phyloP scores from a whole-genome alignment of 2,888 invertebrate species.

The Drosophila dives region DNA sequence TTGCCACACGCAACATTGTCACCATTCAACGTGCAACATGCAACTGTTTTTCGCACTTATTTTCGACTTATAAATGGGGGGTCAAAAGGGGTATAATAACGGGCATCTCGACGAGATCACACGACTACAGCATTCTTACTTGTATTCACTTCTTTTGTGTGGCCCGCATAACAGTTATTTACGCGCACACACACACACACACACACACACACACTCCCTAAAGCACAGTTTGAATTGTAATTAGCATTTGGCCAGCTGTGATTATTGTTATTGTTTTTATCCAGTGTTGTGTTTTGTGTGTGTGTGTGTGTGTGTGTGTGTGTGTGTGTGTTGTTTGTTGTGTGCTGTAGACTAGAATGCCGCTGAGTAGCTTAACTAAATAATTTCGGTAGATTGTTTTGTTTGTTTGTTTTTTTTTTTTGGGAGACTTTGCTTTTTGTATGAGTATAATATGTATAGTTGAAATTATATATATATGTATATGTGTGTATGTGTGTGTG shows the following conservation, averaged over 20 bases:
- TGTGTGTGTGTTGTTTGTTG: slow-evolving; percentile 22
- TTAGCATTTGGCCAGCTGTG: slow-evolving; percentile 62
- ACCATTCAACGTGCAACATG: slow-evolving; percentile 23
- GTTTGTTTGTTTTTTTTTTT: slow-evolving; percentile 3
- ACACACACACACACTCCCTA: not conserved
- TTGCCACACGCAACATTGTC: slow-evolving; percentile 19
- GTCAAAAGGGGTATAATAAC: too few relatives aligned
- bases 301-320: slow-evolving; percentile 17
- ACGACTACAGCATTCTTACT: not conserved
- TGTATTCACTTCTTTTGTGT: slow-evolving; percentile 18
- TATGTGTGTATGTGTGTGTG: not conserved
- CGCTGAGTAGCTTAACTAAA: slow-evolving; percentile 48
- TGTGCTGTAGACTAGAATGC: slow-evolving; percentile 53
- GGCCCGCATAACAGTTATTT: slow-evolving; percentile 33
- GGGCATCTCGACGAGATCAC: too few relatives aligned
- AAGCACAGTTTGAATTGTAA: slow-evolving; percentile 42
- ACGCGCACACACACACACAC: slow-evolving; percentile 18
- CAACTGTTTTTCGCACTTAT: slow-evolving; percentile 60
- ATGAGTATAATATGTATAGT: slow-evolving; percentile 12
- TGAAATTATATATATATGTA: slow-evolving; percentile 6
- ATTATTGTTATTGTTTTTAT: slow-evolving; percentile 6
- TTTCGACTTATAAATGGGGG: not conserved
- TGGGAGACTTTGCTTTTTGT: slow-evolving; percentile 38
- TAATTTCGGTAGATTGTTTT: slow-evolving; percentile 19
- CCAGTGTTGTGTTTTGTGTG: slow-evolving; percentile 19